Percentiles rank a stretch among this genome's conserved stretches.
These are phyloP conservation scores for Eulemur rubriventer DNA, from an alignment of 2,797 vertebrate genomes.

Conservation along the genomic window DNA sequence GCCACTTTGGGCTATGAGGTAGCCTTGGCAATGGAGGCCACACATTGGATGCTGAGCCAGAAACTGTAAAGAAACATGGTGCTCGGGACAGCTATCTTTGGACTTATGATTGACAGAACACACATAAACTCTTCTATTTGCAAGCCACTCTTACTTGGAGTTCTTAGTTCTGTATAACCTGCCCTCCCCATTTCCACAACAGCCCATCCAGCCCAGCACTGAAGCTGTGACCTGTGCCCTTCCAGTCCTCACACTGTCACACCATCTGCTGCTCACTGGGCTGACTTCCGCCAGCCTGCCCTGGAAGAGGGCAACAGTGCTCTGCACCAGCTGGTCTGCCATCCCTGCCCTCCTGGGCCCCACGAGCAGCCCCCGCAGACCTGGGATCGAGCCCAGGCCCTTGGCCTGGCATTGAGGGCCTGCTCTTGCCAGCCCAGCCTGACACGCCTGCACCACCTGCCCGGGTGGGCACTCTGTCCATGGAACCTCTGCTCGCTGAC, in stretches of 20 bases:
- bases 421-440: background rate
- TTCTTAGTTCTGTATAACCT: background rate
- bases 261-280: background rate
- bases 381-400: background rate
- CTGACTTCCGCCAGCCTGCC: background rate
- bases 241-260: fast-evolving
- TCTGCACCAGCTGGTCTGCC: background rate
- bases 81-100: background rate
- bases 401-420: background rate
- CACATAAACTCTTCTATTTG: background rate
- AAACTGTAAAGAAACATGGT: background rate
- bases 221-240: background rate
- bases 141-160: background rate
- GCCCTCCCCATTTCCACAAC: background rate
- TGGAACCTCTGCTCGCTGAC: background rate
- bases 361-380: background rate
- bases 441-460: background rate
- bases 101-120: background rate
- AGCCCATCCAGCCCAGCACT: background rate
- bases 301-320: background rate
- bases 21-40: background rate
- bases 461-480: background rate
- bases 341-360: background rate
- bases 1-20: background rate
- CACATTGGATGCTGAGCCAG: background rate